phyloP scores from a whole-genome alignment of 2,888 invertebrate genomes.

The Chrysomela aeneicollis region DNA sequence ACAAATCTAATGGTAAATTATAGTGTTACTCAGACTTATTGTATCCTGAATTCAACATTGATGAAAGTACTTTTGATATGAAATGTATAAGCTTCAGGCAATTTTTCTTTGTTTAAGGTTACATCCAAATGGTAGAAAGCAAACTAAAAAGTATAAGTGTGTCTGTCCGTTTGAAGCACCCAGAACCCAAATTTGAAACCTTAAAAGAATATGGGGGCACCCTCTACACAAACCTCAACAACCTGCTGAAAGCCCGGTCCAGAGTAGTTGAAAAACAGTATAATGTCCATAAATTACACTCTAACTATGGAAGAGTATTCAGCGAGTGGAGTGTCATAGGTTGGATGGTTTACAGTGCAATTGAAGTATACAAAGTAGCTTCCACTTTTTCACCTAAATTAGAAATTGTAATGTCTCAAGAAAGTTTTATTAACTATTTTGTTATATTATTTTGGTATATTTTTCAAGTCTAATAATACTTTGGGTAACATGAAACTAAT shows the following conservation, averaged over 20 bases:
- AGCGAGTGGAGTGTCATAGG: conserved; percentile 83
- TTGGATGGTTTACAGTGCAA: neutral
- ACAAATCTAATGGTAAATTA: conserved; percentile 73
- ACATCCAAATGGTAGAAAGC: conserved; percentile 78
- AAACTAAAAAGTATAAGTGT: conserved; percentile 79
- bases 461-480: too few species aligned
- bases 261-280: conserved; percentile 79
- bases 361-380: too few species aligned
- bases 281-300: conserved; percentile 80
- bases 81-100: too few species aligned
- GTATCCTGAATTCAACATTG: too few species aligned
- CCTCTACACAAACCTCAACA: conserved; percentile 70
- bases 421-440: too few species aligned
- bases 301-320: conserved; percentile 77
- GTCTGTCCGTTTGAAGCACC: conserved; percentile 75
- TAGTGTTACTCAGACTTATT: neutral
- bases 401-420: too few species aligned
- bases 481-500: too few species aligned
- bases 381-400: too few species aligned
- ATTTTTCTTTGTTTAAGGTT: conserved; percentile 69
- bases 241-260: conserved; percentile 69
- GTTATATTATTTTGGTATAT: too few species aligned
- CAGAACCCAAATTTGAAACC: conserved; percentile 77
- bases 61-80: too few species aligned
- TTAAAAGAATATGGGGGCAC: conserved; percentile 79